Evolutionary conservation across 2,888 invertebrate species (phyloP).

Genomic region (Ophion obscuratus): DNA sequence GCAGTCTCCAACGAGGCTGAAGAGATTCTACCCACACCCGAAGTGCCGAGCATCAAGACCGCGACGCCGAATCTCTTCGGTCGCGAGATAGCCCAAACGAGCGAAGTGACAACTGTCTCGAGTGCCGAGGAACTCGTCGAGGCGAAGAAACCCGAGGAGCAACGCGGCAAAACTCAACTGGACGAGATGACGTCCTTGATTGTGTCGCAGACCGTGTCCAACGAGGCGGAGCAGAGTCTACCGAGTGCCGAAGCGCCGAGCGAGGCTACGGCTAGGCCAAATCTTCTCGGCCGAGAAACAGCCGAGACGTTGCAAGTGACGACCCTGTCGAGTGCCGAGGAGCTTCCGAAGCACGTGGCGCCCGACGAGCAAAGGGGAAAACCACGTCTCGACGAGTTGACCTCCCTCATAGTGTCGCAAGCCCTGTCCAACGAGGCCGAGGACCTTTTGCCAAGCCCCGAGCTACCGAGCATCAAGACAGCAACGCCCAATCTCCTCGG

Average conservation of each 20-base stretch:
- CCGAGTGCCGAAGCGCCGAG: conserved; percentile 60
- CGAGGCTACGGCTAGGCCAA: conserved; percentile 71
- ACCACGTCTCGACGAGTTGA: conserved; percentile 74
- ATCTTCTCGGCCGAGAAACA: conserved; percentile 76
- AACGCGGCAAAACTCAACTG: conserved; percentile 67
- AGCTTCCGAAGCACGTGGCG: conserved; percentile 65
- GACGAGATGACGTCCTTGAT: conserved; percentile 67
- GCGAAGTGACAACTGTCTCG: conserved; percentile 72
- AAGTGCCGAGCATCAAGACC: conserved; percentile 76
- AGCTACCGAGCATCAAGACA: conserved; percentile 76
- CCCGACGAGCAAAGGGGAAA: conserved; percentile 74
- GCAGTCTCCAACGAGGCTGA: conserved; percentile 72
- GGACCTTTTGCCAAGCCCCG: conserved; percentile 70
- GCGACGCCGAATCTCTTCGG: conserved; percentile 80
- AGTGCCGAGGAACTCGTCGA: conserved; percentile 75
- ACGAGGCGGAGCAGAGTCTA: conserved; percentile 70
- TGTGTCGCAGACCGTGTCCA: conserved; percentile 69
- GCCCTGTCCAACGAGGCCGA: conserved; percentile 72
- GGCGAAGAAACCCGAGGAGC: conserved; percentile 65
- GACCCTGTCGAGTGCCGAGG: conserved; percentile 71
- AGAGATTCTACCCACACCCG: conserved; percentile 70
- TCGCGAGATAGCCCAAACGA: conserved; percentile 77
- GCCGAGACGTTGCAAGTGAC: conserved; percentile 80
- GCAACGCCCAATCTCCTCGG: conserved; percentile 80
- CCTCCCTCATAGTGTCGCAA: conserved; percentile 75